Conservation (phyloP, 2,797 vertebrate species). For the Spinus pinus region DNA sequence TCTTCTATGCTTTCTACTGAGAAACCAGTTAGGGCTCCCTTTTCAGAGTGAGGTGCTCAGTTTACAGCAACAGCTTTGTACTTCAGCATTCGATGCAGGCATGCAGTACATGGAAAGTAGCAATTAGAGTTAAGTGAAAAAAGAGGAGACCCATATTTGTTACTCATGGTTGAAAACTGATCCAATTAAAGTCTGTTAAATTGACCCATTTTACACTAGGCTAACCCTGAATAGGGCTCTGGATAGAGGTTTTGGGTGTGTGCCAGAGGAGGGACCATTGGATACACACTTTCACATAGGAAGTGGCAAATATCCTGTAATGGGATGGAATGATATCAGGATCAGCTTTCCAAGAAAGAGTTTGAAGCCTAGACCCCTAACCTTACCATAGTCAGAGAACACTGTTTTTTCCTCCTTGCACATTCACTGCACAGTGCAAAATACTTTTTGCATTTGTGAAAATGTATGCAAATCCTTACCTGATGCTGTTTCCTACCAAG, state of each 20-base stretch:
- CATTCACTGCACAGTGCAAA: neutral
- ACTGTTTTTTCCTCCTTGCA: neutral
- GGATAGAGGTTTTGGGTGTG: slow-evolving; percentile 17
- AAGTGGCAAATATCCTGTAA: slow-evolving; percentile 17
- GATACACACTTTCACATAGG: slow-evolving; percentile 12
- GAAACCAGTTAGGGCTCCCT: neutral
- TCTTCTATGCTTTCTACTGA: slow-evolving; percentile 17
- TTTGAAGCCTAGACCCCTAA: neutral
- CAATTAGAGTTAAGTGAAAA: slow-evolving; percentile 47
- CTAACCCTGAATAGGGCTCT: slow-evolving; percentile 54
- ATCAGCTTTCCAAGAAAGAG: neutral
- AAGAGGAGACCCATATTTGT: slow-evolving; percentile 47
- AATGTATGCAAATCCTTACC: neutral
- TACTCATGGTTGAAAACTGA: slow-evolving; percentile 61
- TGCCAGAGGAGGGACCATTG: slow-evolving; percentile 37
- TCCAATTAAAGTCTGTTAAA: slow-evolving; percentile 61
- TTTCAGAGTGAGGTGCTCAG: slow-evolving; percentile 22
- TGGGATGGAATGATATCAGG: neutral
- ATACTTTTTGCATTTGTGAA: neutral
- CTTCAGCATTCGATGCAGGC: neutral
- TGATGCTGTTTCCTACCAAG: neutral
- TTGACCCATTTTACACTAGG: slow-evolving; percentile 49
- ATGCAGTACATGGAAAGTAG: neutral
- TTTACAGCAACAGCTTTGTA: slow-evolving; percentile 48
- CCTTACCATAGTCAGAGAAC: neutral